These are phyloP conservation scores for Cervus canadensis DNA, from an alignment of 2,113 vertebrate species.

Conservation along the genomic window DNA sequence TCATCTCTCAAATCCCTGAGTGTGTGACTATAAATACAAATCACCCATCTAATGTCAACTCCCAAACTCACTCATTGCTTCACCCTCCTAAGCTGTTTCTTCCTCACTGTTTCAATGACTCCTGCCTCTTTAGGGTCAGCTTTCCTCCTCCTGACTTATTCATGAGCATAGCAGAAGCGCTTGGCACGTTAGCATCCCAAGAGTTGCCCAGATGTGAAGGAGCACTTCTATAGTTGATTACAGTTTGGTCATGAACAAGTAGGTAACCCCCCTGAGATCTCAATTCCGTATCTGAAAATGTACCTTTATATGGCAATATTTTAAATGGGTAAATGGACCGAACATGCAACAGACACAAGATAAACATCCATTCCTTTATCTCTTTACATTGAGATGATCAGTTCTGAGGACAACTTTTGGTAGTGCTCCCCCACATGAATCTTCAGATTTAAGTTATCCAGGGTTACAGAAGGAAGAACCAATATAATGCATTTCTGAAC, in stretches of 20 bases:
- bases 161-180: background rate
- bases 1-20: background rate
- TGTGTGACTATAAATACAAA: background rate
- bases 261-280: background rate
- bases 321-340: background rate
- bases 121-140: background rate
- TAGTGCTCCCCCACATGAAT: background rate
- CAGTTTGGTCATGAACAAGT: background rate
- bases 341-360: background rate
- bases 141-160: background rate
- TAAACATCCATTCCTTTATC: background rate
- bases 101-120: background rate
- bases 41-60: background rate
- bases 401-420: background rate
- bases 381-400: background rate
- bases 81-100: background rate
- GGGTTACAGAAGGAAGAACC: background rate
- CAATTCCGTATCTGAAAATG: background rate
- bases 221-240: background rate
- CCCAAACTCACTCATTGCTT: background rate
- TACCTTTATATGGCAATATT: background rate
- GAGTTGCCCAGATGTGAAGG: background rate
- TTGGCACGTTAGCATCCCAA: background rate
- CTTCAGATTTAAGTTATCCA: background rate
- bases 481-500: background rate